Base-by-base conservation (phyloP, 2,797 vertebrate genomes). In the Phrynocephalus forsythii region DNA sequence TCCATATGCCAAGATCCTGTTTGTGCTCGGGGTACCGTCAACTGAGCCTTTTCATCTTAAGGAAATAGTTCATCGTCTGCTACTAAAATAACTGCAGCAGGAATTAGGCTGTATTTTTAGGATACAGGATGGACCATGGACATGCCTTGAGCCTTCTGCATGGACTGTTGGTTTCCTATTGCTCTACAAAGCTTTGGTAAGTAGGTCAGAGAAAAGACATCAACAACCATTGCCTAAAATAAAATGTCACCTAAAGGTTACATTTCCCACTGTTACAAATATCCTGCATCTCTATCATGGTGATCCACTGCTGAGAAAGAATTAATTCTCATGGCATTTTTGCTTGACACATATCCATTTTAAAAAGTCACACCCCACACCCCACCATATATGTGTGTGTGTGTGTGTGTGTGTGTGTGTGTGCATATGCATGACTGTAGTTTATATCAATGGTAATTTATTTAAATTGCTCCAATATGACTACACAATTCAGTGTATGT, bases 81-180 rank as follows among this genome's bases (percentile, higher is more conserved):
- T 93, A 92, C 92, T 83, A 95, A 95, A 97, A 96, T 96, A 96
- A 92, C 92, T 0, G 0, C 91, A 84, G 88, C 94, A 95, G 94
- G 95, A 96, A 94, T 90, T 78, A 28, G 92, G 80, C 87, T 94
- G 87, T 96, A 95, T 96, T 95, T 96, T 96, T 95, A 96, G 95
- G 91, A 79, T 86, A 91, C 95, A 95, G 95, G 95, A 96, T 95
- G 91, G 92, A 92, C 94, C 91, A 87, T 79, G 89, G 89, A 83
- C 91, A 79, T 88, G 86, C 79, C 63, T 89, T 92, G 91, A 0
- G 1, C 81, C 77, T 94, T 90, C 92, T 85, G 77, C 90, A 87
- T 13, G 83, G 89, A 82, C 92, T 90, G 79, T 80, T 83, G 90
- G 91, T 87, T 96, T 96, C 94, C 96, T 96, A 94, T 91, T 94